A percentile compares a stretch with the other conserved stretches of the same genome.
Evolutionary conservation across 2,797 vertebrate genomes (phyloP).

Genomic region (Trematomus bernacchii): DNA sequence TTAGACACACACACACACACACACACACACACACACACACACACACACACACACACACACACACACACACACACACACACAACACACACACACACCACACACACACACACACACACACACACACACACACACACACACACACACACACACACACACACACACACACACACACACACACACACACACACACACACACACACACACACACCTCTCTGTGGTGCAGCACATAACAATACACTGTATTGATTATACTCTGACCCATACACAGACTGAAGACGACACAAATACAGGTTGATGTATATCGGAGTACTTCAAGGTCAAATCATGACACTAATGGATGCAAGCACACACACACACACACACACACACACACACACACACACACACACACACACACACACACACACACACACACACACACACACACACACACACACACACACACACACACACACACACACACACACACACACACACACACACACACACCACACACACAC

Average conservation of each 20-base stretch:
- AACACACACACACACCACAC: constrained; percentile 5
- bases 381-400: neutral
- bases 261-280: constrained; percentile 43
- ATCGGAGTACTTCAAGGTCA: constrained; percentile 65
- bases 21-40: neutral
- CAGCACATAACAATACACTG: constrained; percentile 41
- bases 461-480: no score
- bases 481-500: no score
- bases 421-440: neutral
- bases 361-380: neutral
- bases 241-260: constrained; percentile 57
- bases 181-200: no score
- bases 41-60: no score
- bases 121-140: neutral
- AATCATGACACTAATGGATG: constrained; percentile 12
- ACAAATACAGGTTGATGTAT: constrained; percentile 41
- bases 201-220: neutral
- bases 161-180: no score
- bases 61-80: no score
- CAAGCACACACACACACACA: constrained; percentile 8
- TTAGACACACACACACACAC: constrained; percentile 21
- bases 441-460: neutral
- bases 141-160: no score
- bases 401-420: no score
- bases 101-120: neutral